Conservation (phyloP, 2,888 invertebrate species). For the Hedya salicella region DNA sequence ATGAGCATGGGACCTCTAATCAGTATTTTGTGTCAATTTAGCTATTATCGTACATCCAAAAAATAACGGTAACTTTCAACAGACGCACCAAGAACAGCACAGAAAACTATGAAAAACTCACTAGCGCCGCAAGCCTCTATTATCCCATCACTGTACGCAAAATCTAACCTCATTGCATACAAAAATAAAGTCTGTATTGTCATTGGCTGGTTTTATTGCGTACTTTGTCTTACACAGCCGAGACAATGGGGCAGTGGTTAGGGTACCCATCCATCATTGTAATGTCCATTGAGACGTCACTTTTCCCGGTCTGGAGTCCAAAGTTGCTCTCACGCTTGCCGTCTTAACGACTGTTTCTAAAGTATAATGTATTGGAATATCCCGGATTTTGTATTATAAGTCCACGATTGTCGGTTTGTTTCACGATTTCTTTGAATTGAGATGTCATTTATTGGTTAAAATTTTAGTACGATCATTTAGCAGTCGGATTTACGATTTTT, state of each 20-base stretch:
- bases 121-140: constrained; percentile 18
- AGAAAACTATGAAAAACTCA: constrained; percentile 27
- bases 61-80: constrained; percentile 1
- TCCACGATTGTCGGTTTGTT: constrained; percentile 8
- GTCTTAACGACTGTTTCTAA: constrained; percentile 23
- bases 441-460: no score
- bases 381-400: constrained; percentile 12
- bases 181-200: constrained; percentile 2
- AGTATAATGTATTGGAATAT: constrained; percentile 15
- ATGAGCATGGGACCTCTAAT: no score
- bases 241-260: constrained; percentile 47
- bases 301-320: constrained; percentile 30
- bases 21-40: not conserved
- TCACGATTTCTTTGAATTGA: constrained; percentile 17
- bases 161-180: not conserved
- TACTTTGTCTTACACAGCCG: constrained; percentile 42
- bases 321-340: constrained; percentile 38
- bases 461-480: no score
- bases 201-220: constrained; percentile 15
- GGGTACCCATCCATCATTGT: constrained; percentile 56
- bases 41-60: not conserved
- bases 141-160: not conserved
- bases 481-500: no score
- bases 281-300: constrained; percentile 53
- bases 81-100: no score